phyloP scores from a whole-genome alignment of 2,113 vertebrate genomes.

The Vidua macroura region DNA sequence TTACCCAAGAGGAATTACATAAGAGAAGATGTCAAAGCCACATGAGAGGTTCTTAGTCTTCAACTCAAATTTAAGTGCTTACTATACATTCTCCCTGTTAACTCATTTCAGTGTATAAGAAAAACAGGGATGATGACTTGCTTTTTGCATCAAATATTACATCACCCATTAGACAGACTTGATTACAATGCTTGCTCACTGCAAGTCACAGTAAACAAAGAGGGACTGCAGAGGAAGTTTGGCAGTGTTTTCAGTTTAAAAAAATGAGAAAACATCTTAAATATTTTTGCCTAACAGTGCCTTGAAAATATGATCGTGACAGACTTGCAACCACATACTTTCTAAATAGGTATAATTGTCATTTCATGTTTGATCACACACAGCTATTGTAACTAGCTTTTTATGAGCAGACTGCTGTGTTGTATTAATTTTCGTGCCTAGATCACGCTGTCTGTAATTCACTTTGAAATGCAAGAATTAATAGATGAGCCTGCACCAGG shows the following conservation, averaged over 20 bases:
- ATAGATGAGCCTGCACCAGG: not conserved
- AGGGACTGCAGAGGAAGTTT: not conserved
- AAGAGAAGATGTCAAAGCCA: not conserved
- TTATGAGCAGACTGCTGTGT: not conserved
- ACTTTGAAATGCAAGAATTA: not conserved
- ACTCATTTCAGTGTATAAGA: not conserved
- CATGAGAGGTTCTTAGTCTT: not conserved
- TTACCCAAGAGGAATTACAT: rapidly evolving
- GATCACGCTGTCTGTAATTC: not conserved
- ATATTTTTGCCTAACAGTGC: not conserved
- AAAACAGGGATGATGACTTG: not conserved
- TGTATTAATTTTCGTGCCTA: not conserved
- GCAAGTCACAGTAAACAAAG: not conserved
- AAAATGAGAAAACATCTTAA: not conserved
- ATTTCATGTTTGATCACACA: not conserved
- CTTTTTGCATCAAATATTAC: not conserved
- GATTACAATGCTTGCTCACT: not conserved
- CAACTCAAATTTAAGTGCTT: not conserved
- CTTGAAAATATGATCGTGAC: not conserved
- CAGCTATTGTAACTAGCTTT: not conserved
- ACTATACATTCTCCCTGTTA: not conserved
- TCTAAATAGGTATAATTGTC: not conserved
- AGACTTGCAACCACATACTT: not conserved
- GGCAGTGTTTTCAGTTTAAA: not conserved
- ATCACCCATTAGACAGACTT: not conserved